phyloP scores from a whole-genome alignment of 1,140 invertebrate genomes.

The Diprion similis region DNA sequence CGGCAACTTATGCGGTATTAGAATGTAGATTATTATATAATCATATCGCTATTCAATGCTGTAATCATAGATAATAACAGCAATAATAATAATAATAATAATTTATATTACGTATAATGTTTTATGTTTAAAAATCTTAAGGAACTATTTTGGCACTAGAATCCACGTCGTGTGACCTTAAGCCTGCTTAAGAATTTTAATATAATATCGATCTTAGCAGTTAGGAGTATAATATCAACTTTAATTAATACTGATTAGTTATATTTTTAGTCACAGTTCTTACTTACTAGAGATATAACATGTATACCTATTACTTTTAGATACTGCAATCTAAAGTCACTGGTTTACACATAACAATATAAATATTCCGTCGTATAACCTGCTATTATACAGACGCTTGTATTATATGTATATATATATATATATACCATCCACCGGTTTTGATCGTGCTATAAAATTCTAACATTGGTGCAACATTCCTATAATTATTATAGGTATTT shows the following conservation, averaged over 20 bases:
- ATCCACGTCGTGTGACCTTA: slow-evolving; percentile 37
- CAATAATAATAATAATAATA: background rate
- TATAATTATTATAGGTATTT: too few species aligned
- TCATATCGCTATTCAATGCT: background rate
- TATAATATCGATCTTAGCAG: slow-evolving; percentile 8
- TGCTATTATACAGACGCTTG: too few species aligned
- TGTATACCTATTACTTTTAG: background rate
- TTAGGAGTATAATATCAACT: slow-evolving; percentile 22
- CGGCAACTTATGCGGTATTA: background rate
- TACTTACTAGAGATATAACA: too few species aligned
- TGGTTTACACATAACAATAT: background rate
- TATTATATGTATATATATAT: background rate
- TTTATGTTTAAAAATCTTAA: slow-evolving; percentile 34
- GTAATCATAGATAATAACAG: background rate
- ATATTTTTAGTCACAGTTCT: too few species aligned
- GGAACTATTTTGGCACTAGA: slow-evolving; percentile 53
- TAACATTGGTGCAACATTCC: background rate
- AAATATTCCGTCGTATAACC: background rate
- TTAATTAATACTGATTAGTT: slow-evolving; percentile 12
- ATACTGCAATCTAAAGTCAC: background rate
- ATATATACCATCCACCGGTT: background rate
- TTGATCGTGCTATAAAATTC: slow-evolving; percentile 2
- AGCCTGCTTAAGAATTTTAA: background rate
- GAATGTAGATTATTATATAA: too few species aligned
- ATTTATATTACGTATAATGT: background rate